Evolutionary conservation across 2,113 vertebrate species (phyloP).

Genomic region (Geococcyx californianus): DNA sequence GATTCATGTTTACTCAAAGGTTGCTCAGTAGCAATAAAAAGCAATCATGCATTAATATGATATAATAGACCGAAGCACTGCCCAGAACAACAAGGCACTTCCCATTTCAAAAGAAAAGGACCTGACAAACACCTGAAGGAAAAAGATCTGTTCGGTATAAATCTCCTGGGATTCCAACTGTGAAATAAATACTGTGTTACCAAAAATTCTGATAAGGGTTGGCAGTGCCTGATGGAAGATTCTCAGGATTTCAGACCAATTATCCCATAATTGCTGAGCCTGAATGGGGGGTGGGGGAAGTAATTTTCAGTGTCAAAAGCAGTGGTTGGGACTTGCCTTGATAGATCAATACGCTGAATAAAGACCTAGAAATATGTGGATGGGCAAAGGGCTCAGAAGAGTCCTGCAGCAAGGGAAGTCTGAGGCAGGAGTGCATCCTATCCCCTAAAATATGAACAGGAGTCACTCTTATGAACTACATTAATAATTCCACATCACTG

Average conservation of each 20-base stretch:
- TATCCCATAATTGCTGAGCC: neutral
- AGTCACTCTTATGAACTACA: neutral
- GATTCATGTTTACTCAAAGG: slow-evolving; percentile 57
- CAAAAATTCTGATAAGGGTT: neutral
- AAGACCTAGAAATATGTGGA: neutral
- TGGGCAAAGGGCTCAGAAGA: neutral
- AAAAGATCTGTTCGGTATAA: neutral
- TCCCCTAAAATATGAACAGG: neutral
- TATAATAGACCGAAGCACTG: neutral
- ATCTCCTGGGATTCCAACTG: neutral
- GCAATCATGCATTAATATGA: slow-evolving; percentile 14
- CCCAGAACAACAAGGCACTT: neutral
- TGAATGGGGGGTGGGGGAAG: neutral
- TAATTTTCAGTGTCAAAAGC: neutral
- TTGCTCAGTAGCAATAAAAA: slow-evolving; percentile 56
- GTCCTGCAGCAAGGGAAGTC: neutral
- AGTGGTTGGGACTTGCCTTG: neutral
- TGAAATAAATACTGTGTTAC: neutral
- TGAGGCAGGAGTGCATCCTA: neutral
- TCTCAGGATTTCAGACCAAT: neutral
- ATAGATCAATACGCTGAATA: neutral
- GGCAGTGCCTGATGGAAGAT: neutral
- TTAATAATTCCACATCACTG: neutral
- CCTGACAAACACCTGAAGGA: neutral
- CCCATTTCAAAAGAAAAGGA: neutral